Evolutionary conservation across 2,888 invertebrate genomes (phyloP), one percentile per base, ranked within the genome.

Genomic region (Acheta domesticus): DNA sequence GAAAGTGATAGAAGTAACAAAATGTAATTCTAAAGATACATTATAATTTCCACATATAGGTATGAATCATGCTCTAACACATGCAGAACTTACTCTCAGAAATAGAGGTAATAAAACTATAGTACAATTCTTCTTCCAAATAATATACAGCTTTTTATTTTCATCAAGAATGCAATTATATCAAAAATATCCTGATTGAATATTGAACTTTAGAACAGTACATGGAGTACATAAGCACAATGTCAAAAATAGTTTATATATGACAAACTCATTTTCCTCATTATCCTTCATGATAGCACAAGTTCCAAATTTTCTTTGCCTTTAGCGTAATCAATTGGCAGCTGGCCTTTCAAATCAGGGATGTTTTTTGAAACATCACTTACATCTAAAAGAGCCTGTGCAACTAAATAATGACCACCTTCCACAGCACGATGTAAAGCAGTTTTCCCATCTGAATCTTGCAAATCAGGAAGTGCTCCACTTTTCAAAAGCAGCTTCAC

Each of bases 401-500:
- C 85, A 76, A 91, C 86, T 48, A 88, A 86, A 74, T 82, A 82
- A 82, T 91, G 89, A 74, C 89, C 89, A 79, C 89, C 90, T 84
- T 90, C 88, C 20, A 89, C 88, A 23, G 94, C 94, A 86, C 95
- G 92, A 86, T 96, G 96, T 36, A 96, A 88, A 48, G 92, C 91
- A 50, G 93, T 95, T 86, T 93, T 92, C 0, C 95, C 95, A 88
- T 96, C 96, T 78, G 89, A 89, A 86, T 97, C 97, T 86, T 90
- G 89, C 48, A 91, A 84, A 82, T 88, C 86, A 8, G 91, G 85
- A 86, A 92, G 88, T 12, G 94, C 95, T 82, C 92, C 91, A 80
- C 88, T 87, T 23, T 89, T 85, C 48, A 94, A 86, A 78, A 97
- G 87, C 77, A 93, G 87, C 83, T 91, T 87, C 0, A 95, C 91